These are phyloP conservation scores for Oppia nitens DNA, from an alignment of 1,140 invertebrate genomes.

Conservation along the genomic window DNA sequence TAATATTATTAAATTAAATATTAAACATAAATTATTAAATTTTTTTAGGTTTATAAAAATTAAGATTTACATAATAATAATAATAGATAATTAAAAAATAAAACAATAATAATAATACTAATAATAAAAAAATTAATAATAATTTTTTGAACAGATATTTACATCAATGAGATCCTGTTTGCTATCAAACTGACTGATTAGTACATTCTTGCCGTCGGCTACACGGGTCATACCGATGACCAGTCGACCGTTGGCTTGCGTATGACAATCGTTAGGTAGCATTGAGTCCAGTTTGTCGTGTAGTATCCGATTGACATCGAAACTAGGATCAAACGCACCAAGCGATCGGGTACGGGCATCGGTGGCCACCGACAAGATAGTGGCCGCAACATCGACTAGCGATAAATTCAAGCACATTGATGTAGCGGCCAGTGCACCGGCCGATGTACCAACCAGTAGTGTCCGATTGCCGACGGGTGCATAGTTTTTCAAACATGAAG, in stretches of 20 bases:
- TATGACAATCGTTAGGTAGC: slow-evolving; percentile 79
- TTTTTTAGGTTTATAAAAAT: too few species aligned
- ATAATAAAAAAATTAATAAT: too few species aligned
- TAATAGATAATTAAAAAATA: too few species aligned
- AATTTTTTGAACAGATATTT: slow-evolving; percentile 17
- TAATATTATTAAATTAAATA: too few species aligned
- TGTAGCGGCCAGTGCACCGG: slow-evolving; percentile 83
- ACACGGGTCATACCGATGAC: slow-evolving; percentile 79
- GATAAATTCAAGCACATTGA: slow-evolving; percentile 80
- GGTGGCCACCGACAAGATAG: slow-evolving; percentile 64
- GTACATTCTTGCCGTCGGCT: slow-evolving; percentile 82
- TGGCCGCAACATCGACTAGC: slow-evolving; percentile 68
- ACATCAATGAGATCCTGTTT: slow-evolving; percentile 86
- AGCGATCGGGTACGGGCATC: slow-evolving; percentile 67
- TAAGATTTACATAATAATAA: too few species aligned
- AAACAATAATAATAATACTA: too few species aligned
- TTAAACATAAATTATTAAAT: too few species aligned
- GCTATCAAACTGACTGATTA: slow-evolving; percentile 75
- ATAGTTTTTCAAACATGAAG: slow-evolving; percentile 88
- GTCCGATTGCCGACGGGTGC: slow-evolving; percentile 78
- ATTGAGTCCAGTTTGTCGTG: slow-evolving; percentile 62
- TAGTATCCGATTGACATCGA: slow-evolving; percentile 74
- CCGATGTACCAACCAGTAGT: slow-evolving; percentile 88
- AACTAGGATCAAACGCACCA: slow-evolving; percentile 86
- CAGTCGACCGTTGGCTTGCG: slow-evolving; percentile 67